These are phyloP conservation scores for Drosophila rhopaloa DNA, from an alignment of 1,140 invertebrate species.

Conservation along the genomic window DNA sequence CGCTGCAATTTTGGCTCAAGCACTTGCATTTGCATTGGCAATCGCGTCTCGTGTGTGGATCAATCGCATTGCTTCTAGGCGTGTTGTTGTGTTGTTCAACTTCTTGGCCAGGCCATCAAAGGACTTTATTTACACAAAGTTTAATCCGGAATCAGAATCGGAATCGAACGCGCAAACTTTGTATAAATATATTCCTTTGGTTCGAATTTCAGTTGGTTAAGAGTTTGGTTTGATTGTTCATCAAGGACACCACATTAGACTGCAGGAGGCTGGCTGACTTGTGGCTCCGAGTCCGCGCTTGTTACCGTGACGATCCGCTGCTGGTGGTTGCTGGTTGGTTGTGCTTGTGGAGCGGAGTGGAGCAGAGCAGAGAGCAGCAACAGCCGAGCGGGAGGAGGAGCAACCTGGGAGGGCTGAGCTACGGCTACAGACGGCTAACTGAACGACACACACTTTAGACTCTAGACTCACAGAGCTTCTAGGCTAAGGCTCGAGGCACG, in stretches of 20 bases:
- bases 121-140: constrained; percentile 85
- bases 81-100: constrained; percentile 42
- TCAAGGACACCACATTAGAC: constrained; percentile 49
- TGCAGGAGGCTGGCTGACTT: constrained; percentile 40
- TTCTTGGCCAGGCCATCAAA: constrained; percentile 60
- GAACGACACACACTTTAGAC: constrained; percentile 63
- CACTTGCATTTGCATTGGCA: constrained; percentile 25
- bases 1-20: constrained; percentile 51
- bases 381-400: constrained; percentile 47
- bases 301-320: constrained; percentile 74
- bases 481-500: constrained; percentile 67
- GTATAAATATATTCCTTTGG: constrained; percentile 85
- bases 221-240: constrained; percentile 33
- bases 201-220: constrained; percentile 42
- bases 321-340: not conserved
- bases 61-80: constrained; percentile 76
- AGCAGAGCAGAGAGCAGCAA: constrained; percentile 35
- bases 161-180: constrained; percentile 65
- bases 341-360: constrained; percentile 8
- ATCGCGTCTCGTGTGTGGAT: constrained; percentile 71
- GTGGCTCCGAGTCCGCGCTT: constrained; percentile 49
- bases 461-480: constrained; percentile 66
- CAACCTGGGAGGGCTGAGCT: constrained; percentile 63
- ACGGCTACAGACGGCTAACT: constrained; percentile 68
- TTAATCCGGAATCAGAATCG: constrained; percentile 17